Percentiles rank a stretch among this genome's conserved stretches.
These are phyloP conservation scores for Echinops telfairi DNA, from an alignment of 2,113 vertebrate genomes.

Conservation along the genomic window DNA sequence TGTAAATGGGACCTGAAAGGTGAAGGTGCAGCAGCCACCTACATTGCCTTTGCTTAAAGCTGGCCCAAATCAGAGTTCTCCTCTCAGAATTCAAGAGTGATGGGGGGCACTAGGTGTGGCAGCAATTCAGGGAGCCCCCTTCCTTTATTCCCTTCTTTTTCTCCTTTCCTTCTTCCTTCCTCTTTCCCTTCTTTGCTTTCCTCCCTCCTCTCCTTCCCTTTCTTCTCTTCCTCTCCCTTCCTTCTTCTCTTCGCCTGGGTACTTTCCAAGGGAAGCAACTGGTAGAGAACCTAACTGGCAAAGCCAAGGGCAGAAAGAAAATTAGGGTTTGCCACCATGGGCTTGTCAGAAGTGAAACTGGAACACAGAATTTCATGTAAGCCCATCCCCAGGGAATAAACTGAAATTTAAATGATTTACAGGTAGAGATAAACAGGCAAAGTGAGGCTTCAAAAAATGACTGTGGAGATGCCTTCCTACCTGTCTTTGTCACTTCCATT, in stretches of 20 bases:
- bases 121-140: no score
- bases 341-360: neutral
- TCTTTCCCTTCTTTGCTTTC: no score
- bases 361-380: neutral
- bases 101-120: no score
- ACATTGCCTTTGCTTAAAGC: no score
- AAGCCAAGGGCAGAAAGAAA: neutral
- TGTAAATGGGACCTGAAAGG: no score
- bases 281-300: neutral
- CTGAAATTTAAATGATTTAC: neutral
- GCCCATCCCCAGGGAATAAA: neutral
- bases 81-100: no score
- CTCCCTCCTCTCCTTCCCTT: no score
- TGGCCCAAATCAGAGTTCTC: no score
- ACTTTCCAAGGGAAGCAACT: constrained; percentile 6
- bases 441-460: neutral
- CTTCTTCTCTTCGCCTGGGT: neutral
- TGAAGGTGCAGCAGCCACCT: no score
- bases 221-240: no score
- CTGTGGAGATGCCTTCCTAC: neutral
- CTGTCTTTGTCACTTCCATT: neutral
- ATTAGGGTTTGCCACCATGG: neutral
- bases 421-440: neutral
- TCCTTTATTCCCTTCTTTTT: no score
- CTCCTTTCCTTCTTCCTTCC: no score